A percentile compares a stretch with the other conserved stretches of the same genome.
phyloP scores from a whole-genome alignment of 2,113 vertebrate genomes.

The Leucosticte australis region DNA sequence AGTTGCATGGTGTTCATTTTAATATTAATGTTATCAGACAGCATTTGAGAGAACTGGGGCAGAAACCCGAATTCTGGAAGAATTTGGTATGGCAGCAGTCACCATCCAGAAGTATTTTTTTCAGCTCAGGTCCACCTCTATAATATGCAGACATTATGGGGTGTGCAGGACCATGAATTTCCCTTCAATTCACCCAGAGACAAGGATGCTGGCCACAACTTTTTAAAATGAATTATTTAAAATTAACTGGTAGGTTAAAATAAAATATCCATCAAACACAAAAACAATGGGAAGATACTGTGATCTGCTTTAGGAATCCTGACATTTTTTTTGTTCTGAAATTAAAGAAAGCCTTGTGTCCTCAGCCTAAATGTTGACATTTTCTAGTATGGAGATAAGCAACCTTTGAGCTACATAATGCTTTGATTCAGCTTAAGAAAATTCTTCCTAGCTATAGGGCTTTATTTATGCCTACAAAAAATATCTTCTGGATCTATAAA shows the following conservation, averaged over 20 bases:
- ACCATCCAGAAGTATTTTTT: not conserved
- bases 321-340: not conserved
- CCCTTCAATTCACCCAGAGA: not conserved
- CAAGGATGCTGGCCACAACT: accelerated
- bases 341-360: not conserved
- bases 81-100: not conserved
- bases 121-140: not conserved
- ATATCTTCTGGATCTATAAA: conserved; percentile 3
- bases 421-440: conserved; percentile 1
- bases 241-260: not conserved
- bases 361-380: not conserved
- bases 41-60: not conserved
- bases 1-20: not conserved
- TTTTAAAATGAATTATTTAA: not conserved
- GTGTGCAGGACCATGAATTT: not conserved
- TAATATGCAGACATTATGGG: not conserved
- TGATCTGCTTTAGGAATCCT: not conserved
- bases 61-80: not conserved
- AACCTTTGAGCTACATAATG: not conserved
- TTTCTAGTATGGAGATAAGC: not conserved
- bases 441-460: not conserved
- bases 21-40: conserved; percentile 10
- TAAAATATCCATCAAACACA: not conserved
- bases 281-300: not conserved
- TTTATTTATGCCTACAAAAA: not conserved